Percentiles rank a stretch among this genome's conserved stretches.
phyloP scores from a whole-genome alignment of 2,113 vertebrate genomes.

The Myiopsitta monachus region DNA sequence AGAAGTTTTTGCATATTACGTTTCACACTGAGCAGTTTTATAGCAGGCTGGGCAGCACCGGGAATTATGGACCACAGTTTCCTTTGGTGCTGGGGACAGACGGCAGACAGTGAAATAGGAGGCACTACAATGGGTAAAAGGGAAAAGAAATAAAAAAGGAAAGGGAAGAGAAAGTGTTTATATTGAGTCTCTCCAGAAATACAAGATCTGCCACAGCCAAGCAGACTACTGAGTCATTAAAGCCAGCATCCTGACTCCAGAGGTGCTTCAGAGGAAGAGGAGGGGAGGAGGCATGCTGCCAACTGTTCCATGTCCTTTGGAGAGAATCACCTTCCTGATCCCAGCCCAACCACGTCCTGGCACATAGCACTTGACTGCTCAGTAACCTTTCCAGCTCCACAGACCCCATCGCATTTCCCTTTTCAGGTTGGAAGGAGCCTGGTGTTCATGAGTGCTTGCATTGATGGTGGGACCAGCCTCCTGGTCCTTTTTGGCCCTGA shows the following conservation, averaged over 20 bases:
- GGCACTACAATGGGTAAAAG: slow-evolving; percentile 1
- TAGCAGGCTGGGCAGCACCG: slow-evolving; percentile 34
- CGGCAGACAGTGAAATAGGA: slow-evolving; percentile 33
- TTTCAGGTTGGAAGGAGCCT: neutral
- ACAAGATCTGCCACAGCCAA: slow-evolving; percentile 14
- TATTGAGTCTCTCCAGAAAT: slow-evolving; percentile 29
- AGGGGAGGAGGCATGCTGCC: neutral
- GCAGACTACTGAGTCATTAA: slow-evolving; percentile 52
- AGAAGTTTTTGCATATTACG: slow-evolving; percentile 58
- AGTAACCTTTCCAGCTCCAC: neutral
- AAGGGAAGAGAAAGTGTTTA: slow-evolving; percentile 29
- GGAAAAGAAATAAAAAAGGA: neutral
- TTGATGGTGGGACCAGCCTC: neutral
- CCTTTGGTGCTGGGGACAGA: slow-evolving; percentile 23
- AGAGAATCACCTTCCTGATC: neutral
- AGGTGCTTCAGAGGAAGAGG: slow-evolving; percentile 49
- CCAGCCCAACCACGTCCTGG: accelerated
- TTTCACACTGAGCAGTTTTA: slow-evolving; percentile 51
- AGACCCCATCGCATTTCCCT: neutral
- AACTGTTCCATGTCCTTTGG: neutral
- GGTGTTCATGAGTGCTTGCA: neutral
- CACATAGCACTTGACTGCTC: neutral
- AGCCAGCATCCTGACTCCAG: slow-evolving; percentile 53
- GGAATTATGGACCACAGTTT: slow-evolving; percentile 38
- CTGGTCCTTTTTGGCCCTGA: neutral